Conservation (phyloP, 2,113 vertebrate species). For the Scatophagus argus region DNA sequence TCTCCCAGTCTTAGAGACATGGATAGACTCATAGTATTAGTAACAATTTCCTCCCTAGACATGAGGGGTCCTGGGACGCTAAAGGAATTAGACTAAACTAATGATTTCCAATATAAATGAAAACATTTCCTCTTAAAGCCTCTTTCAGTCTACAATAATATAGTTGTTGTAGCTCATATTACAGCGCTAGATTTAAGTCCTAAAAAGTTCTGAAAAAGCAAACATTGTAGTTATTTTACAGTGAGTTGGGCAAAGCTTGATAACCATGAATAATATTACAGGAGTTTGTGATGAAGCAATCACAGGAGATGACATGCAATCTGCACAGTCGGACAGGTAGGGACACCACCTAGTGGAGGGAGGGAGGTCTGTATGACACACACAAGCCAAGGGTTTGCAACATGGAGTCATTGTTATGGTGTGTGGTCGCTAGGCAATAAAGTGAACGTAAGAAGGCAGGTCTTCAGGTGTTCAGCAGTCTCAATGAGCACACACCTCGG, state of each 20-base stretch:
- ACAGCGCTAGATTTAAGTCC: too few relatives aligned
- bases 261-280: conserved; percentile 5
- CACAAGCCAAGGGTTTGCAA: conserved; percentile 10
- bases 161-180: conserved; percentile 1
- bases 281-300: conserved; percentile 44
- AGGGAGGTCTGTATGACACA: conserved; percentile 48
- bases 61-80: conserved; percentile 64
- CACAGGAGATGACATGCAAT: conserved; percentile 42
- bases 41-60: conserved; percentile 71
- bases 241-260: conserved; percentile 50
- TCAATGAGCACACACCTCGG: conserved; percentile 34
- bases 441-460: conserved; percentile 10
- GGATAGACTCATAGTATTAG: conserved; percentile 55
- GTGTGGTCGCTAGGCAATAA: conserved; percentile 46
- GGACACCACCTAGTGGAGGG: conserved; percentile 59
- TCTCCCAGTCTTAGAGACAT: conserved; percentile 23
- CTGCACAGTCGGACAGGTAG: conserved; percentile 44
- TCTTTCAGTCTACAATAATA: neutral
- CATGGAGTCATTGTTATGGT: conserved; percentile 46
- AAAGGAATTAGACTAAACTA: conserved; percentile 60
- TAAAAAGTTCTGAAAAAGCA: too few relatives aligned
- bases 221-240: conserved; percentile 4
- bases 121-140: conserved; percentile 42
- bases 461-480: conserved; percentile 65
- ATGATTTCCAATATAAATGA: conserved; percentile 67